These are phyloP conservation scores for Hypomecis atomaria DNA, from an alignment of 2,888 invertebrate genomes.

Conservation along the genomic window DNA sequence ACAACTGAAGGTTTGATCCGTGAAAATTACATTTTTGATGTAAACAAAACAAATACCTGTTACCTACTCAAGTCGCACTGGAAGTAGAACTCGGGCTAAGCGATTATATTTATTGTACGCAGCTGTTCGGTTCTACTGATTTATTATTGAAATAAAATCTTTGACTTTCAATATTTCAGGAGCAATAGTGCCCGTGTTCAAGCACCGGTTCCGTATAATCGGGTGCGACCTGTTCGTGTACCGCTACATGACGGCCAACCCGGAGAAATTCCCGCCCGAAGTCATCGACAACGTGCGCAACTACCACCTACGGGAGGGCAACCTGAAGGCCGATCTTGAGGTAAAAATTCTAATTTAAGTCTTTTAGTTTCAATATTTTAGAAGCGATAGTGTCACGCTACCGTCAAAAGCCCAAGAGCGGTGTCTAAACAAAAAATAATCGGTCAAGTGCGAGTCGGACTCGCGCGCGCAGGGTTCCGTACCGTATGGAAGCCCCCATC, in stretches of 20 bases:
- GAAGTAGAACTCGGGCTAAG: too few species aligned
- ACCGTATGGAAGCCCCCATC: too few species aligned
- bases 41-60: too few species aligned
- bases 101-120: too few species aligned
- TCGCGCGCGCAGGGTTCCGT: too few species aligned
- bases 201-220: constrained; percentile 90
- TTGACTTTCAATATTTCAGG: constrained; percentile 60
- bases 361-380: too few species aligned
- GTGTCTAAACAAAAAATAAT: too few species aligned
- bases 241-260: constrained; percentile 89
- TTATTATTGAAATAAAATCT: not conserved
- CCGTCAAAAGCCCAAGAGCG: not conserved
- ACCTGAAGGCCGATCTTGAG: constrained; percentile 85
- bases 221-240: constrained; percentile 92
- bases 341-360: too few species aligned
- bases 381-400: not conserved
- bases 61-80: too few species aligned
- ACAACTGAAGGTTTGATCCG: too few species aligned
- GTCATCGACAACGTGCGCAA: constrained; percentile 88
- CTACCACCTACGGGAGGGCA: constrained; percentile 87
- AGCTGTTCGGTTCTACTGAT: not conserved
- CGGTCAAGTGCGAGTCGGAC: too few species aligned
- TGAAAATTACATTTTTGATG: too few species aligned
- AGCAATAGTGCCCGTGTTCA: constrained; percentile 88
- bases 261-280: constrained; percentile 88